A percentile compares a stretch with the other conserved stretches of the same genome.
phyloP scores from a whole-genome alignment of 2,113 vertebrate species.

The Sphyrna mokarran region DNA sequence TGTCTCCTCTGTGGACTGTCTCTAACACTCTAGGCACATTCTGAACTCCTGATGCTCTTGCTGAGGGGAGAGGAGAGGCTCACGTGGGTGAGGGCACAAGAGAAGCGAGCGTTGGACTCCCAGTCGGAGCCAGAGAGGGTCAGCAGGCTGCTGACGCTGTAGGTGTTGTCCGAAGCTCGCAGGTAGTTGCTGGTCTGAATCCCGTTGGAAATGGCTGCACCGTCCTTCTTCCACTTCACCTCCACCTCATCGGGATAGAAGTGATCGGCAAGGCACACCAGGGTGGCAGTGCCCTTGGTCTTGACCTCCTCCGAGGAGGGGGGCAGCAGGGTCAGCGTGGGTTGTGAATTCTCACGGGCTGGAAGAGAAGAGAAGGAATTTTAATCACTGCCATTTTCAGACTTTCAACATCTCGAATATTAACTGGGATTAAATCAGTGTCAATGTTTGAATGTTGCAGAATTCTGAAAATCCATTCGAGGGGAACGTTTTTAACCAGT shows the following conservation, averaged over 20 bases:
- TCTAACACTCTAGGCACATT: too few relatives aligned
- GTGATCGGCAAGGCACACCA: slow-evolving; percentile 48
- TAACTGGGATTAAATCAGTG: too few relatives aligned
- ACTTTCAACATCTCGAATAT: too few relatives aligned
- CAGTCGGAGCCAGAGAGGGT: too few relatives aligned
- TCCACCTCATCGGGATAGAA: slow-evolving; percentile 47
- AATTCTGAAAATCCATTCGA: too few relatives aligned
- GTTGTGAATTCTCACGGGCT: slow-evolving; percentile 16
- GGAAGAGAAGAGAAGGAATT: neutral
- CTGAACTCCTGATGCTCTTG: too few relatives aligned
- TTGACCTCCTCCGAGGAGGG: slow-evolving; percentile 45
- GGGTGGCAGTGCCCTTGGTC: slow-evolving; percentile 43
- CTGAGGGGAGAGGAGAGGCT: too few relatives aligned
- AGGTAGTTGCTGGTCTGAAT: neutral
- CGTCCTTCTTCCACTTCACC: slow-evolving; percentile 46
- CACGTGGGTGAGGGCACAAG: too few relatives aligned
- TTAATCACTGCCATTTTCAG: neutral
- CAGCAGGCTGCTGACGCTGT: neutral
- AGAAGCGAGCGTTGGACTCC: too few relatives aligned
- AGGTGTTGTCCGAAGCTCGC: neutral
- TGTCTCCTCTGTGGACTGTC: too few relatives aligned
- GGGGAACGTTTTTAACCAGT: too few relatives aligned
- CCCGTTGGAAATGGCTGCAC: slow-evolving; percentile 25
- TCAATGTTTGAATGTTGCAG: too few relatives aligned
- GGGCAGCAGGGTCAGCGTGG: slow-evolving; percentile 48